A percentile compares a stretch with the other conserved stretches of the same genome.
Evolutionary conservation across 2,888 invertebrate species (phyloP).

Genomic region (Dynastes tityus): DNA sequence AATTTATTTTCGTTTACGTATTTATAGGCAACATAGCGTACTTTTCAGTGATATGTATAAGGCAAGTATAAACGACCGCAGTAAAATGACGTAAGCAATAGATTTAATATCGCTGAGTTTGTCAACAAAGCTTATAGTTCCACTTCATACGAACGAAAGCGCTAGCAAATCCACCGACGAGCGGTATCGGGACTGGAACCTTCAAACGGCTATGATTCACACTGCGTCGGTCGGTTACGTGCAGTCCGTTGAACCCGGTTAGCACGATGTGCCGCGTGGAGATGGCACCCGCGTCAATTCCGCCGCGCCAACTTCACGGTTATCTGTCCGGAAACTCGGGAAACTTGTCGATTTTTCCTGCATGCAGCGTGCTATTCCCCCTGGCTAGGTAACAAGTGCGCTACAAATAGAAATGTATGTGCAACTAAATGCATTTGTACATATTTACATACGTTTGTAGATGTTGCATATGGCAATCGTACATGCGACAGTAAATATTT

Average conservation of each 20-base stretch:
- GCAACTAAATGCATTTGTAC: not conserved
- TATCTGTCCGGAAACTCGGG: slow-evolving; percentile 7
- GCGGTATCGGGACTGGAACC: slow-evolving; percentile 6
- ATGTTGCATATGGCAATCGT: not conserved
- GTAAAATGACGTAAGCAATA: too few species aligned
- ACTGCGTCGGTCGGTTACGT: slow-evolving; percentile 29
- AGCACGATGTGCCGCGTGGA: slow-evolving; percentile 20
- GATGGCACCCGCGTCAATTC: slow-evolving; percentile 32
- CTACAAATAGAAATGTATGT: not conserved
- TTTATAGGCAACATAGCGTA: too few species aligned
- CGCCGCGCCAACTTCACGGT: not conserved
- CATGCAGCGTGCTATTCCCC: not conserved
- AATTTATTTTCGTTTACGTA: too few species aligned
- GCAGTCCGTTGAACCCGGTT: slow-evolving; percentile 37
- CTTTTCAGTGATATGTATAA: too few species aligned
- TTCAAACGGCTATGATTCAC: slow-evolving; percentile 14
- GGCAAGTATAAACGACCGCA: too few species aligned
- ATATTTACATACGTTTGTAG: not conserved
- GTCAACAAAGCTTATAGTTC: too few species aligned
- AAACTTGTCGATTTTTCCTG: slow-evolving; percentile 8
- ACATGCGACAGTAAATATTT: not conserved
- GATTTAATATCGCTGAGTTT: too few species aligned
- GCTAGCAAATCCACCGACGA: not conserved
- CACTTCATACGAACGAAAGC: too few species aligned
- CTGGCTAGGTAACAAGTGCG: not conserved